Conservation (phyloP, 2,888 invertebrate genomes). For the Rhimphoctona megacephalus region DNA sequence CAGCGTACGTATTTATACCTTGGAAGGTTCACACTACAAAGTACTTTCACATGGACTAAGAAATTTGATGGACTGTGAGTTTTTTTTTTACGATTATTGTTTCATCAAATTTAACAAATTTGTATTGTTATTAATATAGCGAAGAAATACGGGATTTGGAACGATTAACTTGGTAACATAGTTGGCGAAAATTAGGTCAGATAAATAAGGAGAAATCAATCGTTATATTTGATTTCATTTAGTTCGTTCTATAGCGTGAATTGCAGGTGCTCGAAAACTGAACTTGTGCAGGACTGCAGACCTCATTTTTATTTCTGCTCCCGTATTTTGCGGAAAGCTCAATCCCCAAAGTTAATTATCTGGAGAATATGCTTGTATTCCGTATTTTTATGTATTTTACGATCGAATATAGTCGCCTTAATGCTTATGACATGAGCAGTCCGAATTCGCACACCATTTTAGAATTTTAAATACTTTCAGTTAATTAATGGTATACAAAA, state of each 20-base stretch:
- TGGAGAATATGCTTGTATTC: neutral
- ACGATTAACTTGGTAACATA: neutral
- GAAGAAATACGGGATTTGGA: neutral
- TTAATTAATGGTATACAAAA: neutral
- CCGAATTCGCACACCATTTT: neutral
- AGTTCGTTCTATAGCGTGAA: neutral
- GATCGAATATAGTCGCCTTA: neutral
- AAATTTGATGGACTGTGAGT: neutral
- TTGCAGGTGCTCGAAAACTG: neutral
- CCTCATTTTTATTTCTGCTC: neutral
- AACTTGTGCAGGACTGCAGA: neutral
- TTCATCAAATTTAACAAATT: neutral
- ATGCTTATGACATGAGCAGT: neutral
- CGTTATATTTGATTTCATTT: no score
- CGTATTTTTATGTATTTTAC: neutral
- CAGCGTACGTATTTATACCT: neutral
- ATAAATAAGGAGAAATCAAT: neutral
- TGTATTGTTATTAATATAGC: neutral
- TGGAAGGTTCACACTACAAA: neutral
- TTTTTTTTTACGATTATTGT: neutral
- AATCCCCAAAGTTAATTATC: neutral
- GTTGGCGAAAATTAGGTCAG: neutral
- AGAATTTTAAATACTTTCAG: neutral
- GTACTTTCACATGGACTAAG: neutral
- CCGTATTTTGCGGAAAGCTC: neutral